phyloP scores from a whole-genome alignment of 2,888 invertebrate genomes.

The Exephanes ischioxanthus region DNA sequence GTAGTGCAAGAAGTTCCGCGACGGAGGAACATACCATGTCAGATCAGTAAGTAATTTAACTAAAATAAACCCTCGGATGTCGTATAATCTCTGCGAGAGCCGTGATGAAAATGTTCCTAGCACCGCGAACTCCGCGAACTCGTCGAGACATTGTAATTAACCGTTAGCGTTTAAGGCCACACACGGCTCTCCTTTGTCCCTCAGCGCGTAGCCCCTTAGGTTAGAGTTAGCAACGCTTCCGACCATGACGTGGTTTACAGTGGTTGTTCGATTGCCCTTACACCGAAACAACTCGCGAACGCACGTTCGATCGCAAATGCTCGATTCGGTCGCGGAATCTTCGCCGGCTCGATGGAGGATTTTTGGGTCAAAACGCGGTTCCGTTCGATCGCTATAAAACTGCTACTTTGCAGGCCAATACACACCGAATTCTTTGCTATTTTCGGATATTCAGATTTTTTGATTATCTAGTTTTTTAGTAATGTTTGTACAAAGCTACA shows the following conservation, averaged over 20 bases:
- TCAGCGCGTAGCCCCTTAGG: slow-evolving; percentile 68
- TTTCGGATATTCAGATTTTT: no score
- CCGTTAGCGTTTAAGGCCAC: neutral
- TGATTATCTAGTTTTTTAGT: no score
- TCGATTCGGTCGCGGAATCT: neutral
- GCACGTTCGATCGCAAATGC: neutral
- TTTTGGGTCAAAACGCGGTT: no score
- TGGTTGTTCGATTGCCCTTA: slow-evolving; percentile 1
- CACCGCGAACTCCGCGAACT: neutral
- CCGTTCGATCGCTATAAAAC: no score
- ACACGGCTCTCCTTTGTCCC: slow-evolving; percentile 3
- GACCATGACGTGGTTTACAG: slow-evolving; percentile 76
- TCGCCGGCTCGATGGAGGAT: neutral
- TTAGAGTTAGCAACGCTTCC: slow-evolving; percentile 73
- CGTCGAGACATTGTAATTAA: neutral
- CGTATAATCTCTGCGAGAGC: neutral
- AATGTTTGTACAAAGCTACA: no score
- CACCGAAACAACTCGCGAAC: neutral
- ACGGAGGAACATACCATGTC: slow-evolving; percentile 76
- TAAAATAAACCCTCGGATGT: slow-evolving; percentile 35
- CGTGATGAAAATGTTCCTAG: neutral
- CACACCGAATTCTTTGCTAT: no score
- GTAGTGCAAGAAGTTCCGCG: slow-evolving; percentile 43
- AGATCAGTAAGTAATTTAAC: slow-evolving; percentile 79
- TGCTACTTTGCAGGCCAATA: no score